Evolutionary conservation across 2,797 vertebrate species (phyloP).

Genomic region (Orestias chungarensis): DNA sequence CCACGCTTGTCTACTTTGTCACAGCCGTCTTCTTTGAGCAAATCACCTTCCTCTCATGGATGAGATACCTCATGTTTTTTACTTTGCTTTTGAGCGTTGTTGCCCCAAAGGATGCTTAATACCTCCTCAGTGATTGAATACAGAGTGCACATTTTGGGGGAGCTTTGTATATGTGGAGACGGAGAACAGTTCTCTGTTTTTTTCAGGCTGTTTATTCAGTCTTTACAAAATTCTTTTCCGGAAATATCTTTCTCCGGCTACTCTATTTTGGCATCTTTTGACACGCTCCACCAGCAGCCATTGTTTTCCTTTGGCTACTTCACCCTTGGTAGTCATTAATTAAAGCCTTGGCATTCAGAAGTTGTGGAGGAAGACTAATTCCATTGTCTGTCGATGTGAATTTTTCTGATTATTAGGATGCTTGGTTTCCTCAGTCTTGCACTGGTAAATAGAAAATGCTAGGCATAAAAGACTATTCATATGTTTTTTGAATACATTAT

Average conservation of each 20-base stretch:
- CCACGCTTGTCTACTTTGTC: slow-evolving; percentile 25
- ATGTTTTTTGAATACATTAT: not conserved
- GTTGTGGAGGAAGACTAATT: slow-evolving; percentile 50
- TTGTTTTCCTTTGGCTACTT: slow-evolving; percentile 55
- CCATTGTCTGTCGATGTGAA: slow-evolving; percentile 31
- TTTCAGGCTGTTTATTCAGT: slow-evolving; percentile 22
- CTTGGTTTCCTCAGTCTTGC: slow-evolving; percentile 14
- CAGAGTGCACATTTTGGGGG: slow-evolving; percentile 26
- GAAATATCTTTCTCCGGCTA: slow-evolving; percentile 28
- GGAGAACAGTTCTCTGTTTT: not conserved
- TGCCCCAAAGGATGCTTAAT: slow-evolving; percentile 36
- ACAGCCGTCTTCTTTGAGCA: slow-evolving; percentile 47
- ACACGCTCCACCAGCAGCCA: slow-evolving; percentile 32
- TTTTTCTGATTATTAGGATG: slow-evolving; percentile 28
- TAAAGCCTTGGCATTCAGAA: slow-evolving; percentile 46
- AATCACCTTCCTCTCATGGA: slow-evolving; percentile 50
- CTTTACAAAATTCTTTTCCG: slow-evolving; percentile 10
- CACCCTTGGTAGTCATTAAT: slow-evolving; percentile 44
- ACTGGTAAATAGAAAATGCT: not conserved
- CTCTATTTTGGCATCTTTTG: slow-evolving; percentile 26
- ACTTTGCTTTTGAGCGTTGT: slow-evolving; percentile 52
- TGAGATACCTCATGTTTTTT: slow-evolving; percentile 53
- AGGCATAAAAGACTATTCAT: not conserved
- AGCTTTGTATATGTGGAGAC: slow-evolving; percentile 10
- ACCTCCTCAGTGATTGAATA: slow-evolving; percentile 7